Conservation (phyloP, 2,797 vertebrate genomes). For the Urosaurus nigricauda region DNA sequence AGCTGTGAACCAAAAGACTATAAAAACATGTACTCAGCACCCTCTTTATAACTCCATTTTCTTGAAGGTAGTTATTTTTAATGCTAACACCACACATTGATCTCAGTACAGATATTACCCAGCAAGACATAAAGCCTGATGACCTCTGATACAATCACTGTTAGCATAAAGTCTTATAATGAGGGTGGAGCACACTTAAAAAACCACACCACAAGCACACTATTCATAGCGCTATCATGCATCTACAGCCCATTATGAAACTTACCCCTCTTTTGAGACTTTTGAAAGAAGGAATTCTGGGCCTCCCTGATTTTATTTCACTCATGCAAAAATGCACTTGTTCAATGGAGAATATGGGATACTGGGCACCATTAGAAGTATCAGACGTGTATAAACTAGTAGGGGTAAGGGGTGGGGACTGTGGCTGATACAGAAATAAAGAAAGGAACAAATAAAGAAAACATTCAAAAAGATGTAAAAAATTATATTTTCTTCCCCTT, state of each 20-base stretch:
- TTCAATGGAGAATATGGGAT: slow-evolving; percentile 90
- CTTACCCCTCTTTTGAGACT: slow-evolving; percentile 97
- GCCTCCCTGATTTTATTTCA: slow-evolving; percentile 93
- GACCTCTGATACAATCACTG: slow-evolving; percentile 57
- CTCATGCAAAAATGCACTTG: slow-evolving; percentile 93
- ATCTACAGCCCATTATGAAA: slow-evolving; percentile 80
- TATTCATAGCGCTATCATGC: slow-evolving; percentile 81
- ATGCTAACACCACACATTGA: slow-evolving; percentile 60
- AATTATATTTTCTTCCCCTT: slow-evolving; percentile 75
- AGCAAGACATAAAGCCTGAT: slow-evolving; percentile 54
- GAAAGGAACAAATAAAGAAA: slow-evolving; percentile 85
- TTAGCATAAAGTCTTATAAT: slow-evolving; percentile 80
- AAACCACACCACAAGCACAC: slow-evolving; percentile 84
- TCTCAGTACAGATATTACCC: slow-evolving; percentile 51
- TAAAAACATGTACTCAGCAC: slow-evolving; percentile 80
- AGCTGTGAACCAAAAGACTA: slow-evolving; percentile 77
- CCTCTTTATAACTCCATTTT: slow-evolving; percentile 83
- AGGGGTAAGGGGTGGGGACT: slow-evolving; percentile 85
- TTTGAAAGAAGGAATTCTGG: slow-evolving; percentile 94
- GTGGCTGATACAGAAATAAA: slow-evolving; percentile 84
- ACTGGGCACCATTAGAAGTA: slow-evolving; percentile 85
- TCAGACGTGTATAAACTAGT: slow-evolving; percentile 85
- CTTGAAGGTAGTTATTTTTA: slow-evolving; percentile 61
- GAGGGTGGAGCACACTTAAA: slow-evolving; percentile 81
- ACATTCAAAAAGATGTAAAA: slow-evolving; percentile 79